Evolutionary conservation across 2,113 vertebrate species (phyloP).

Genomic region (Girardinichthys multiradiatus): DNA sequence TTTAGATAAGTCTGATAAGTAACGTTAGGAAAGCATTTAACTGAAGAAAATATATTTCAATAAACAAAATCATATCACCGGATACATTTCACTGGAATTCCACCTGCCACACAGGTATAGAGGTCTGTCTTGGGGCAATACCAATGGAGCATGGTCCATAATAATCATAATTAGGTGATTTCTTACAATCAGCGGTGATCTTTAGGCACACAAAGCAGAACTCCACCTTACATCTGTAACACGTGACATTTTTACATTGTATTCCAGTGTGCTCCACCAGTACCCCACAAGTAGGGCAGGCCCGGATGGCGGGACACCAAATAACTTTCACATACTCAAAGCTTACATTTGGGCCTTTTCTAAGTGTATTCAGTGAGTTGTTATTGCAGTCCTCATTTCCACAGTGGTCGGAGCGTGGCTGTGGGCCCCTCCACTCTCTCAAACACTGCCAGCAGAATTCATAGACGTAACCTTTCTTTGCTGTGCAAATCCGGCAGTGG

Average conservation of each 20-base stretch:
- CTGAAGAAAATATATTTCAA: too few species aligned
- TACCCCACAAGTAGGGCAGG: slow-evolving; percentile 70
- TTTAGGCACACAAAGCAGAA: slow-evolving; percentile 76
- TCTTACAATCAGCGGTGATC: slow-evolving; percentile 29
- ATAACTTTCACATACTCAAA: slow-evolving; percentile 13
- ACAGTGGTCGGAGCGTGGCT: slow-evolving; percentile 42
- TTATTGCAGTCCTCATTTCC: slow-evolving; percentile 48
- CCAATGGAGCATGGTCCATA: slow-evolving; percentile 36
- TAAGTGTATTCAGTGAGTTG: slow-evolving; percentile 24
- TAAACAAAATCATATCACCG: too few species aligned
- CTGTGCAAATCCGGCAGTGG: slow-evolving; percentile 21
- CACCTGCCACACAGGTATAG: slow-evolving; percentile 35
- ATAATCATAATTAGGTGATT: slow-evolving; percentile 13
- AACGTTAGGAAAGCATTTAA: too few species aligned
- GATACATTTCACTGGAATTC: too few species aligned
- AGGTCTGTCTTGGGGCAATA: slow-evolving; percentile 61
- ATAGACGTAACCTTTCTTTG: slow-evolving; percentile 9
- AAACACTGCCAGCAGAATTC: slow-evolving; percentile 75
- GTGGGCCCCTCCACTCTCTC: slow-evolving; percentile 59
- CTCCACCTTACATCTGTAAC: slow-evolving; percentile 61
- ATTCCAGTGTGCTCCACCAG: slow-evolving; percentile 60
- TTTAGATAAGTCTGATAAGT: too few species aligned
- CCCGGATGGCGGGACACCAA: slow-evolving; percentile 45
- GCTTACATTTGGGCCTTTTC: slow-evolving; percentile 1
- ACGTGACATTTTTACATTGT: slow-evolving; percentile 66